Evolutionary conservation across 2,888 invertebrate species (phyloP), one percentile per base, ranked within the genome.

Genomic region (Unio pictorum): DNA sequence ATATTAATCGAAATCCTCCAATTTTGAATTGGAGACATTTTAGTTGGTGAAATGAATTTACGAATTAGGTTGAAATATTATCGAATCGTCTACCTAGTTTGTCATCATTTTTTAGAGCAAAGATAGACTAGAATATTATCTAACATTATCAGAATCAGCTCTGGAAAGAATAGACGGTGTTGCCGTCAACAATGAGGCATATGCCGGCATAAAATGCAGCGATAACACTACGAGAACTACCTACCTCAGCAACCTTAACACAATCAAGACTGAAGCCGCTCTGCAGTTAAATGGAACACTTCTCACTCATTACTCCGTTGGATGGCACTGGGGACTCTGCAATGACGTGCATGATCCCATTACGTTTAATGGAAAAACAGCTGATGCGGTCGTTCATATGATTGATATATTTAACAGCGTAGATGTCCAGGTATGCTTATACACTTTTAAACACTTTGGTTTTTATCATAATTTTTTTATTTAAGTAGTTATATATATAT

Each of bases 321-420:
- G 79, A 67, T 81, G 80, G 80, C 74, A 80, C 65, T 81, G 81
- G 81, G 79, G 81, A 17, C 72, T 30, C 2, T 76, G 79, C 71
- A 55, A 60, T 60, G 62, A 58, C n/a, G 56, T n/a, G 4, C 60
- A 58, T 0, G 67, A 70, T 64, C 23, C 67, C 58, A 73, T 81
- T 56, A 72, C 72, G 55, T 81, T 75, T 75, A 72, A 74, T 55
- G 73, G 74, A 15, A 77, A 76, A 68, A 76, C 67, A 3, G 60
- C 30, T 57, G 70, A 74, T 64, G 80, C 66, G 8, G 65, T 58
- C 6, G 67, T 67, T 66, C 81, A 81, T 63, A 80, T 81, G 80
- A 81, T 81, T 61, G 81, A 81, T 68, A 79, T 81, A 34, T 81
- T 81, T 66, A 79, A 81, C 70, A 80, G 80, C 66, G 59, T 74